These are phyloP conservation scores for Lampris incognitus DNA, from an alignment of 2,113 vertebrate genomes.

Conservation along the genomic window DNA sequence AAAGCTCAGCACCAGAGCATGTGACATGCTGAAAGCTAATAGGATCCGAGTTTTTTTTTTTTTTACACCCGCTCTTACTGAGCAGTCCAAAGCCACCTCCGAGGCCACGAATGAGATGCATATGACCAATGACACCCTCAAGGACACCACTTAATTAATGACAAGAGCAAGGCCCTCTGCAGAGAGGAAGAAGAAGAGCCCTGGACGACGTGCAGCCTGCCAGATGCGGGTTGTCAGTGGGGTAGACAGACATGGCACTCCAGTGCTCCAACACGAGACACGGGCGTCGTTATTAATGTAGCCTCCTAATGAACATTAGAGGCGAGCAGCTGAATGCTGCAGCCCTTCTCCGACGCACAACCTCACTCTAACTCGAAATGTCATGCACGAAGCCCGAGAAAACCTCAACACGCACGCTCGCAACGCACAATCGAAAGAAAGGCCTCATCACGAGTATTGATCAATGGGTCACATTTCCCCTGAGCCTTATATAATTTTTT, in stretches of 20 bases:
- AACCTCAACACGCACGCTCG: not conserved
- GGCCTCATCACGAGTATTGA: constrained; percentile 21
- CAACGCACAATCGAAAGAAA: not conserved
- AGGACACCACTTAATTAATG: constrained; percentile 71
- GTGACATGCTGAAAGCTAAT: not conserved
- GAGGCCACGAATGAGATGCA: constrained; percentile 55
- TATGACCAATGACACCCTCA: constrained; percentile 77
- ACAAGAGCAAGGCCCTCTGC: constrained; percentile 44
- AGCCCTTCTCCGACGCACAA: not conserved
- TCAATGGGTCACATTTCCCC: constrained; percentile 16
- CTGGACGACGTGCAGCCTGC: constrained; percentile 10
- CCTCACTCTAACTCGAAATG: not conserved
- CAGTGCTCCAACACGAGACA: constrained; percentile 3
- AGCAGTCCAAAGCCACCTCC: constrained; percentile 31
- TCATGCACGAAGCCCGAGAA: not conserved
- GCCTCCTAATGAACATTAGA: not conserved
- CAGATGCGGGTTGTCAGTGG: constrained; percentile 3
- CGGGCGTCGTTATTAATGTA: not conserved
- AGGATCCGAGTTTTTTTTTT: not conserved
- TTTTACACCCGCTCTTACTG: not conserved
- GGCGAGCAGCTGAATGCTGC: not conserved
- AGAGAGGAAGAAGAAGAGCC: constrained; percentile 13
- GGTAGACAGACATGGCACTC: not conserved
- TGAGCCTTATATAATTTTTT: not conserved
- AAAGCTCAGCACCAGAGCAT: not conserved